A percentile compares a stretch with the other conserved stretches of the same genome.
Conservation (phyloP, 2,888 invertebrate genomes). For the Nomada goodeniana region DNA sequence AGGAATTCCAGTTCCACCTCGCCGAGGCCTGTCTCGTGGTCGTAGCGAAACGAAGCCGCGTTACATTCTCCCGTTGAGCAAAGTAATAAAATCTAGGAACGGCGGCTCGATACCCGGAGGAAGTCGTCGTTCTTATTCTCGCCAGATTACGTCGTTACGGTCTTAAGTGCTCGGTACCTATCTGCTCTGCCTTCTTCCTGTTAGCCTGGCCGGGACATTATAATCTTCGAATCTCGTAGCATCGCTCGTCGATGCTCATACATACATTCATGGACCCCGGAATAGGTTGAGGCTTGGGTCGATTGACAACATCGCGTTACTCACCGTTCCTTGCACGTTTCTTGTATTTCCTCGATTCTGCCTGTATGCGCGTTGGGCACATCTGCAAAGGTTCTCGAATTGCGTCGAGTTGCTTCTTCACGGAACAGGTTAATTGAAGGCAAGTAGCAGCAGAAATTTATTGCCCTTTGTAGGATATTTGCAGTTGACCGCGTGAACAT, state of each 20-base stretch:
- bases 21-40: constrained; percentile 13
- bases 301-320: constrained; percentile 9
- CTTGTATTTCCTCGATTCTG: background rate
- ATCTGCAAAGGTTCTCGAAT: too few relatives aligned
- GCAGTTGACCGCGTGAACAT: too few relatives aligned
- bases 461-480: too few relatives aligned
- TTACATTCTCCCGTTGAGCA: constrained; percentile 38
- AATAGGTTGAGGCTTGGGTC: constrained; percentile 5
- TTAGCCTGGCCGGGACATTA: constrained; percentile 42
- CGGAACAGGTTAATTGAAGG: too few relatives aligned
- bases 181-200: constrained; percentile 36
- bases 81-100: constrained; percentile 50
- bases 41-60: constrained; percentile 23
- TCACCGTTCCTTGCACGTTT: background rate
- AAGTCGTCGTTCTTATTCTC: constrained; percentile 51
- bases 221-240: constrained; percentile 53
- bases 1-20: constrained; percentile 37
- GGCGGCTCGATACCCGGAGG: constrained; percentile 41
- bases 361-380: background rate
- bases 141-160: constrained; percentile 53
- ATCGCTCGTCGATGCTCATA: constrained; percentile 46
- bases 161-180: constrained; percentile 43
- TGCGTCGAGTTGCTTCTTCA: too few relatives aligned
- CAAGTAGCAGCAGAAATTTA: too few relatives aligned
- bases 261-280: constrained; percentile 46